A percentile compares a stretch with the other conserved stretches of the same genome.
These are phyloP conservation scores for Lepidotrigona ventralis DNA, from an alignment of 1,140 invertebrate species.

Conservation along the genomic window DNA sequence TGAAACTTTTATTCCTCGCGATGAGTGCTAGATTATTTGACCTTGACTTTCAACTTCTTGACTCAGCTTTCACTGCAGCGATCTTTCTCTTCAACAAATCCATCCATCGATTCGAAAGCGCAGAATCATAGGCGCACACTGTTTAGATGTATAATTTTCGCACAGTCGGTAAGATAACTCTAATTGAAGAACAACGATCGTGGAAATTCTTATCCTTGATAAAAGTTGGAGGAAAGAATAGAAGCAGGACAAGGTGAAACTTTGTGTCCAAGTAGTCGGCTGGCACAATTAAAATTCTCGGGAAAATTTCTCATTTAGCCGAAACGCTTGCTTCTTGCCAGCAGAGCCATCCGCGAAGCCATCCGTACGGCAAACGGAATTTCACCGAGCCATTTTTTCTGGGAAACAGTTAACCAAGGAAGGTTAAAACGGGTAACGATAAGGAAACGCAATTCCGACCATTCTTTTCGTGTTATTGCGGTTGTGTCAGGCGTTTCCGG, in stretches of 20 bases:
- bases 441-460: slow-evolving; percentile 58
- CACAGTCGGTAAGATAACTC: neutral
- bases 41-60: too few relatives aligned
- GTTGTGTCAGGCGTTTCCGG: slow-evolving; percentile 30
- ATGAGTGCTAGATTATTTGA: too few relatives aligned
- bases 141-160: neutral
- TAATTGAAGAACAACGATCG: neutral
- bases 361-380: slow-evolving; percentile 45
- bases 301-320: slow-evolving; percentile 69
- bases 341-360: slow-evolving; percentile 5
- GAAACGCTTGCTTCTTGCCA: slow-evolving; percentile 40
- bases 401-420: slow-evolving; percentile 11
- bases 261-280: slow-evolving; percentile 59
- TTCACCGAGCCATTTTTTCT: slow-evolving; percentile 54
- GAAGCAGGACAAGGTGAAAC: neutral
- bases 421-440: slow-evolving; percentile 45
- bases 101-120: neutral
- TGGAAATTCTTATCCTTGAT: neutral
- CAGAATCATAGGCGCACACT: too few relatives aligned
- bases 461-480: slow-evolving; percentile 52
- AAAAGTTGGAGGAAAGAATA: slow-evolving; percentile 4
- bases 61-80: too few relatives aligned
- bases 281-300: slow-evolving; percentile 74
- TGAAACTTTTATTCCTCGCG: too few relatives aligned
- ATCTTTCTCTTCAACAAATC: too few relatives aligned